Conservation (phyloP, 2,888 invertebrate genomes). For the Chymomyza amoena region DNA sequence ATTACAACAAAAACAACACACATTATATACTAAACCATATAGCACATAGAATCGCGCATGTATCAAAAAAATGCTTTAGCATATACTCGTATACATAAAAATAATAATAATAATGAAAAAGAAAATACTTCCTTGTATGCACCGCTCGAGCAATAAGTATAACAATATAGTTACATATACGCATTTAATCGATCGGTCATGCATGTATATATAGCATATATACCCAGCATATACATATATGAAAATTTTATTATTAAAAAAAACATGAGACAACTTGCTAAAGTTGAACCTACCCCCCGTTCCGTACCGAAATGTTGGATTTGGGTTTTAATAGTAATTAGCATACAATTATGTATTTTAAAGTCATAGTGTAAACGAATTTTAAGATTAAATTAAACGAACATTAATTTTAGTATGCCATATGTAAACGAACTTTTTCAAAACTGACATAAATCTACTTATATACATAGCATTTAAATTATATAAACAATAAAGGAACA, state of each 20-base stretch:
- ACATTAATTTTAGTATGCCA: constrained; percentile 63
- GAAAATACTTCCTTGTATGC: constrained; percentile 49
- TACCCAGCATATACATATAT: neutral
- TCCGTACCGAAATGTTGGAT: constrained; percentile 36
- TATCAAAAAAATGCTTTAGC: constrained; percentile 70
- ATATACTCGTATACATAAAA: constrained; percentile 37
- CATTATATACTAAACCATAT: constrained; percentile 38
- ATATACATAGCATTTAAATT: constrained; percentile 68
- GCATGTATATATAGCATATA: constrained; percentile 64
- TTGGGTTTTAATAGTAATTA: constrained; percentile 50
- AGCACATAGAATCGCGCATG: constrained; percentile 70
- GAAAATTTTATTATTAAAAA: constrained; percentile 21
- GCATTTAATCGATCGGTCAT: constrained; percentile 13
- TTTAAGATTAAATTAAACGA: constrained; percentile 53
- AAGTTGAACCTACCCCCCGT: constrained; percentile 61
- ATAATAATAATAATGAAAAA: neutral
- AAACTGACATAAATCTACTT: constrained; percentile 62
- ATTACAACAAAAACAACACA: constrained; percentile 5
- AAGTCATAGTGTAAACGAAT: constrained; percentile 68
- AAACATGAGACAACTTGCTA: constrained; percentile 48
- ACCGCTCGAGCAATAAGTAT: neutral
- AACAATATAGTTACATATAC: neutral
- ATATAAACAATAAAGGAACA: constrained; percentile 70
- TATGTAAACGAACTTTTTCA: constrained; percentile 63
- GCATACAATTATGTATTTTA: constrained; percentile 58